These are phyloP conservation scores for Drosophila gaucha DNA, from an alignment of 2,888 invertebrate genomes.

Conservation along the genomic window DNA sequence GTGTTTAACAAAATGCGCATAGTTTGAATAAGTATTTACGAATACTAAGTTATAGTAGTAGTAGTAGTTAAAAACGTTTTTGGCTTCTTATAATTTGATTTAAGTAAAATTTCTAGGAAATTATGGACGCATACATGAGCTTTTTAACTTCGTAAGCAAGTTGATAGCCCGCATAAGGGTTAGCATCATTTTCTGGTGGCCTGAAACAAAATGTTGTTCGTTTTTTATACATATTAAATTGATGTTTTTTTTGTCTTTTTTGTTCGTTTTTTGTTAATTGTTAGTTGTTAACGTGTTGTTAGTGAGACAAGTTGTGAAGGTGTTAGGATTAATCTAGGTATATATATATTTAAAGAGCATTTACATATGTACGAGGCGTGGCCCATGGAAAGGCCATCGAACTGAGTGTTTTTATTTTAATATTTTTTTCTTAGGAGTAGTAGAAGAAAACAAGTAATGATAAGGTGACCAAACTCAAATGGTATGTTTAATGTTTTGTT, in stretches of 20 bases:
- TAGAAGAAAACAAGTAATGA: slow-evolving; percentile 25
- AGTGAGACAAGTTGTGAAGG: slow-evolving; percentile 57
- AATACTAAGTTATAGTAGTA: slow-evolving; percentile 69
- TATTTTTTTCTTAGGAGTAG: slow-evolving; percentile 28
- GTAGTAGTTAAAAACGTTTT: slow-evolving; percentile 63
- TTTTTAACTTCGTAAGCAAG: slow-evolving; percentile 99
- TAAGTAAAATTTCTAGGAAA: slow-evolving; percentile 81
- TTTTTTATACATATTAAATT: slow-evolving; percentile 75
- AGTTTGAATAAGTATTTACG: slow-evolving; percentile 71
- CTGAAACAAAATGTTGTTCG: slow-evolving; percentile 88
- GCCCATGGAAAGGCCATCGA: slow-evolving; percentile 27
- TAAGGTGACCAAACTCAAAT: slow-evolving; percentile 44
- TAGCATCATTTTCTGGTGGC: slow-evolving; percentile 94
- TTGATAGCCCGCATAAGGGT: slow-evolving; percentile 98
- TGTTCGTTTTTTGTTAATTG: slow-evolving; percentile 20
- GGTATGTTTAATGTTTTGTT: slow-evolving; percentile 23
- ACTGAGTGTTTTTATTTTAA: slow-evolving; percentile 35
- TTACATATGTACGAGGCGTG: slow-evolving; percentile 66
- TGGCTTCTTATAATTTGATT: slow-evolving; percentile 50
- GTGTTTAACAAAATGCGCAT: slow-evolving; percentile 76
- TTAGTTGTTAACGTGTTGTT: slow-evolving; percentile 37
- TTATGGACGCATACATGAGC: slow-evolving; percentile 95
- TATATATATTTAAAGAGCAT: slow-evolving; percentile 55
- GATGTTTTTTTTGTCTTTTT: slow-evolving; percentile 27
- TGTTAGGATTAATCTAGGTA: slow-evolving; percentile 41